Evolutionary conservation across 2,888 invertebrate genomes (phyloP).

Genomic region (Heteromurus nitidus): DNA sequence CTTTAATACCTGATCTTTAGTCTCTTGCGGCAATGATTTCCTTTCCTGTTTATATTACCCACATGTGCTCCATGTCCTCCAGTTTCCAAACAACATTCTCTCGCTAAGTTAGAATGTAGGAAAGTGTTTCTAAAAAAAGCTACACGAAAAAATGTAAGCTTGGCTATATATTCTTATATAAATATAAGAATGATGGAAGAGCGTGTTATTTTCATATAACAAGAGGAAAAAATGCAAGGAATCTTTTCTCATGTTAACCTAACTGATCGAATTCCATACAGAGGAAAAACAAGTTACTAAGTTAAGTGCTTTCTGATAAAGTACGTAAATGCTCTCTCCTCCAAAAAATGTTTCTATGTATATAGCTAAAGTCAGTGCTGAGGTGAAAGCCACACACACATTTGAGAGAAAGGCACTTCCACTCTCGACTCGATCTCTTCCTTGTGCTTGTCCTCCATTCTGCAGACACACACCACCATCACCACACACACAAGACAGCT

Average conservation of each 20-base stretch:
- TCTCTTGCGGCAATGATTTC: too few species aligned
- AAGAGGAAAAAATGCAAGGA: conserved; percentile 38
- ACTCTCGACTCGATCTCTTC: background rate
- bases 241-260: conserved; percentile 37
- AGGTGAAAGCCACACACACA: too few species aligned
- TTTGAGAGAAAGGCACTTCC: background rate
- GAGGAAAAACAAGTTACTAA: conserved; percentile 29
- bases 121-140: too few species aligned
- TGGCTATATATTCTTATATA: too few species aligned
- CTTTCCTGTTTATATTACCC: too few species aligned
- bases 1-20: too few species aligned
- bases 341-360: background rate
- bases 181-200: too few species aligned
- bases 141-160: too few species aligned
- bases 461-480: background rate
- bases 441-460: background rate
- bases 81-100: too few species aligned
- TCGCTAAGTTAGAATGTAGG: too few species aligned
- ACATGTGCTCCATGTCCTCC: too few species aligned
- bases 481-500: background rate
- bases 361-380: background rate
- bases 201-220: too few species aligned
- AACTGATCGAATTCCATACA: conserved; percentile 27
- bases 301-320: conserved; percentile 47
- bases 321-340: background rate